These are phyloP conservation scores for Steromphala cineraria DNA, from an alignment of 2,888 invertebrate genomes.

Conservation along the genomic window DNA sequence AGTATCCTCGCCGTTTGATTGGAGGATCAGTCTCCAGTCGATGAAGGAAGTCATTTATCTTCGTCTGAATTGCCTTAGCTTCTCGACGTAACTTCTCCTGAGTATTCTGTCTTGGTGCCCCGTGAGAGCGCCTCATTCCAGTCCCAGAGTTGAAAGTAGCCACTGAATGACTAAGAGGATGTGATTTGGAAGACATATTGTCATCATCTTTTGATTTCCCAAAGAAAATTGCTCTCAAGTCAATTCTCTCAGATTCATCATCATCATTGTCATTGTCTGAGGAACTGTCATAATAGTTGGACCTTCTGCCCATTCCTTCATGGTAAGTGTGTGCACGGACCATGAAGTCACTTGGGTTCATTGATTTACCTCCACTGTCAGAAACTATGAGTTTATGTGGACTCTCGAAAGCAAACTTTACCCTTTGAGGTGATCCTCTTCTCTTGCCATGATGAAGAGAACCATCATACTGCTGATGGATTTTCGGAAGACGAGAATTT, in stretches of 20 bases:
- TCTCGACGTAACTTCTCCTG: constrained; percentile 31
- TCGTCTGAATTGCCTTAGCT: constrained; percentile 23
- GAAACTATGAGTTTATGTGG: constrained; percentile 24
- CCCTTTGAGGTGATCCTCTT: constrained; percentile 18
- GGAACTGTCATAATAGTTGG: neutral
- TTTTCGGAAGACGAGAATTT: constrained; percentile 15
- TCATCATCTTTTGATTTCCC: constrained; percentile 26
- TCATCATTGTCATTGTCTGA: constrained; percentile 39
- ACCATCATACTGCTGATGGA: neutral
- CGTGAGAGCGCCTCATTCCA: neutral
- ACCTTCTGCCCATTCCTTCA: neutral
- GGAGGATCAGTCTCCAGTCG: constrained; percentile 19
- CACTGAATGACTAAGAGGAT: neutral
- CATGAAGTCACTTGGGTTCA: neutral
- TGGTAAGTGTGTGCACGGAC: neutral
- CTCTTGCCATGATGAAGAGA: constrained; percentile 16
- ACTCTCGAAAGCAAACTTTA: constrained; percentile 30
- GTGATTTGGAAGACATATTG: neutral
- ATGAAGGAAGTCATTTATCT: constrained; percentile 30
- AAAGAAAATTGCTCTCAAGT: constrained; percentile 56
- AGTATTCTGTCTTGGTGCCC: constrained; percentile 24
- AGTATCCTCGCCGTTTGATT: neutral
- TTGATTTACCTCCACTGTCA: neutral
- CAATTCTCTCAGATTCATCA: constrained; percentile 54
- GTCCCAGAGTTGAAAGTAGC: neutral